These are phyloP conservation scores for Saccostrea cuccullata DNA, from an alignment of 1,140 invertebrate species.

Conservation along the genomic window DNA sequence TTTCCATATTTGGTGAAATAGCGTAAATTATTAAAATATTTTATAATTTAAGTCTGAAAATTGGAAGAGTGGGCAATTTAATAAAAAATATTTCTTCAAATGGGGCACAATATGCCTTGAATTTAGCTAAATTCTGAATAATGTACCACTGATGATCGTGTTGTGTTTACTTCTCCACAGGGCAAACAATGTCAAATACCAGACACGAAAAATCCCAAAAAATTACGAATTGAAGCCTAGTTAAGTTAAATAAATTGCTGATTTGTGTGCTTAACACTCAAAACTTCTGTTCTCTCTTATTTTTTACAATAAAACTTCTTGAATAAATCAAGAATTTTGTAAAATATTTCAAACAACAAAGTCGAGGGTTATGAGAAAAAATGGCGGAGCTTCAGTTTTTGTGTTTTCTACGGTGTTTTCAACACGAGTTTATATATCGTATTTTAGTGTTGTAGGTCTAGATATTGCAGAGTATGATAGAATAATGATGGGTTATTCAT, in stretches of 20 bases:
- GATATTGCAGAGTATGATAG: not conserved
- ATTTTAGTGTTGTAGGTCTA: not conserved
- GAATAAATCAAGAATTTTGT: not conserved
- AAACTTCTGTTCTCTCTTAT: not conserved
- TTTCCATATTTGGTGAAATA: not conserved
- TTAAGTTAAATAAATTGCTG: not conserved
- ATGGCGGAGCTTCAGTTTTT: slow-evolving; percentile 35
- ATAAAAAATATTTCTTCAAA: not conserved
- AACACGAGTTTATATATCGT: not conserved
- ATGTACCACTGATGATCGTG: not conserved
- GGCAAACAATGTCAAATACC: not conserved
- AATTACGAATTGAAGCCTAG: not conserved
- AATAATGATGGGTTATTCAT: not conserved
- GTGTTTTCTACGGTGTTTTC: slow-evolving; percentile 25
- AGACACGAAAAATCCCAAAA: not conserved
- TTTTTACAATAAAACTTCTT: not conserved
- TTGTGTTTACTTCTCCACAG: not conserved
- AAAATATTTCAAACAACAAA: slow-evolving; percentile 13
- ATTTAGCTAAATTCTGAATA: not conserved
- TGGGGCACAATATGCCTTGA: not conserved
- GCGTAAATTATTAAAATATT: not conserved
- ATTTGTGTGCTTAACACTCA: not conserved
- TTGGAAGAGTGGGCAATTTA: not conserved
- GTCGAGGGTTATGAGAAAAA: not conserved
- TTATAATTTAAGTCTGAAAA: not conserved